A percentile compares a stretch with the other conserved stretches of the same genome.
Evolutionary conservation across 2,797 vertebrate species (phyloP).

Genomic region (Urophycis tenuis): DNA sequence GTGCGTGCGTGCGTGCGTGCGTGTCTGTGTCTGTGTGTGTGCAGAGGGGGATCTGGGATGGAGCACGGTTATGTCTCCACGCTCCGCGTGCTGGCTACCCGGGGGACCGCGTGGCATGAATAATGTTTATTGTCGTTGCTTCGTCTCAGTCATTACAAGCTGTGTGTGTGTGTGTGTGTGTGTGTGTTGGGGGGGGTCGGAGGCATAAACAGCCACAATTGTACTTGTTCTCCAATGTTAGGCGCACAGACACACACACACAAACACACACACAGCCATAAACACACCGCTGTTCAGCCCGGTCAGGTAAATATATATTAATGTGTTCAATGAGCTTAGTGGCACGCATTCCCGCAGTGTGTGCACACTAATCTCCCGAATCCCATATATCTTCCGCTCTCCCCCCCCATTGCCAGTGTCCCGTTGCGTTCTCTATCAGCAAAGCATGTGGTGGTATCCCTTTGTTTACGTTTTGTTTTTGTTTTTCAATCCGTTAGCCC

Average conservation of each 20-base stretch:
- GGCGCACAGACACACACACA: too few relatives aligned
- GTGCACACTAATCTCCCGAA: too few relatives aligned
- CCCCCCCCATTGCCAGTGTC: background rate
- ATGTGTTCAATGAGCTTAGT: too few relatives aligned
- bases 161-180: background rate
- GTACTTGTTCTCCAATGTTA: background rate
- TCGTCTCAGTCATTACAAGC: background rate
- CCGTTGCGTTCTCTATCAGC: too few relatives aligned
- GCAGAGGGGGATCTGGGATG: background rate
- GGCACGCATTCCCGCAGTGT: too few relatives aligned
- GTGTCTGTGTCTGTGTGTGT: too few relatives aligned
- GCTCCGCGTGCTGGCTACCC: background rate
- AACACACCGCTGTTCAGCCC: too few relatives aligned
- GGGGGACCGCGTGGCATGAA: background rate
- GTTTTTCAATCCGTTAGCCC: constrained; percentile 70
- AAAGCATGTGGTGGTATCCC: background rate
- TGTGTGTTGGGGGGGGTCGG: too few relatives aligned
- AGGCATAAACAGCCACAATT: background rate
- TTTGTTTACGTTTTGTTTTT: constrained; percentile 33
- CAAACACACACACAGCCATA: too few relatives aligned
- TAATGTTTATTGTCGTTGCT: background rate
- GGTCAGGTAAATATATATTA: too few relatives aligned
- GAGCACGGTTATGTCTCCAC: background rate
- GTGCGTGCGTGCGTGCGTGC: too few relatives aligned
- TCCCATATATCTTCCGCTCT: background rate